Evolutionary conservation across 2,888 invertebrate genomes (phyloP), one percentile per base, ranked within the genome.

Genomic region (Lypha dubia): DNA sequence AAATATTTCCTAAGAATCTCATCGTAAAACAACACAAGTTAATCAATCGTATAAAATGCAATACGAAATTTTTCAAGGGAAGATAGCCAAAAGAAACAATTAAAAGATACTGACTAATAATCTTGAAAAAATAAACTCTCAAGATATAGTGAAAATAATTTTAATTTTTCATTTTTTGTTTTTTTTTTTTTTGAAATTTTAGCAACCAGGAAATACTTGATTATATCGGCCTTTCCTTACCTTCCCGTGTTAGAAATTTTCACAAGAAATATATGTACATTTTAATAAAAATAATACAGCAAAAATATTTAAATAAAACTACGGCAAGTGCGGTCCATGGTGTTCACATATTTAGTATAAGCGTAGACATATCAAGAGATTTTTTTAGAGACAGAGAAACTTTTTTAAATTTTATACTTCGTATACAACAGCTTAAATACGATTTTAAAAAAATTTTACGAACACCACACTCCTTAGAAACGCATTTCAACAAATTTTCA

Each of bases 291-390:
- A 77, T 15, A 58, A 49, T 17, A 35, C 56, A 67, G 17, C n/a
- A 67, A 58, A 35, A 35, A 32, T n/a, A 46, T n/a, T n/a, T n/a
- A n/a, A 32, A 32, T 22, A 46, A 28, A 46, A 17, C 24, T 35
- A 70, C 70, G 53, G 56, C 79, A 79, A 79, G 63, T 79, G 46
- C 79, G 71, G 71, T 71, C 70, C 70, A 79, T 79, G 70, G 70
- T 79, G 62, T 70, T 51, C 65, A n/a, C n/a, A n/a, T n/a, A n/a
- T n/a, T 65, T 76, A 44, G 9, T 32, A 28, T 28, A 28, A 11
- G 22, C 5, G 11, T 24, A 22, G 20, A 51, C 22, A 51, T n/a
- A 13, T n/a, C 5, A 15, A 44, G 3, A 3, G n/a, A 9, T 28
- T 56, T 28, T n/a, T 56, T 28, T 28, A 28, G 7, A 56, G 56